These are phyloP conservation scores for Tapirus indicus DNA, from an alignment of 2,797 vertebrate genomes.

Conservation along the genomic window DNA sequence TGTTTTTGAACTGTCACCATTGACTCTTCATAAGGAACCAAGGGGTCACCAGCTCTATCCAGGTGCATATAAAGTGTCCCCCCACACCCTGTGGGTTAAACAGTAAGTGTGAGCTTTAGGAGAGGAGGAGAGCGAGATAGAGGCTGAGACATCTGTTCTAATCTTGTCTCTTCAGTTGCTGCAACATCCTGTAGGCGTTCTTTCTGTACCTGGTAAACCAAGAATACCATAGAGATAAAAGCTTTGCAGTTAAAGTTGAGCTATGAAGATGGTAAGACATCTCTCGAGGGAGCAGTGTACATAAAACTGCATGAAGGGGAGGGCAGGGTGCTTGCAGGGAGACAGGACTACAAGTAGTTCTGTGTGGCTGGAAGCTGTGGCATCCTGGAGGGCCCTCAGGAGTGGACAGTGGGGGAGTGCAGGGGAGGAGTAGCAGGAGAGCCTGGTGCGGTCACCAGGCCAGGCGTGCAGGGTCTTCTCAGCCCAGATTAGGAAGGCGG, in stretches of 20 bases:
- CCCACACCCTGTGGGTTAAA: not conserved
- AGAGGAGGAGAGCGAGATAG: not conserved
- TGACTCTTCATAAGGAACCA: not conserved
- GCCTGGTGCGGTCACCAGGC: too few species aligned
- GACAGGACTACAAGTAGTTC: not conserved
- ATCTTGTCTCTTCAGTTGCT: not conserved
- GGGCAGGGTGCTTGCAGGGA: not conserved
- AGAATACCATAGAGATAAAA: not conserved
- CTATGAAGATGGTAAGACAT: not conserved
- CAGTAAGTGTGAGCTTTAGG: not conserved
- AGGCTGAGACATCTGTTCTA: not conserved
- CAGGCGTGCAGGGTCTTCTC: not conserved
- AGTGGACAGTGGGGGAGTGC: not conserved
- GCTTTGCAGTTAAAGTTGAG: not conserved
- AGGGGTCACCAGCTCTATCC: not conserved
- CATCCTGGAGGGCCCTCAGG: not conserved
- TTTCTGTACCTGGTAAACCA: not conserved
- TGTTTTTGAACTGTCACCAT: not conserved
- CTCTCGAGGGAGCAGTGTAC: not conserved
- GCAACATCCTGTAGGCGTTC: not conserved
- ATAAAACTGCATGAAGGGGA: not conserved
- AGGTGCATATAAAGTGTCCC: not conserved
- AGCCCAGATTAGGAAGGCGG: not conserved
- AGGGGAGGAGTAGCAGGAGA: not conserved
- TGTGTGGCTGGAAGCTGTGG: not conserved